phyloP scores from a whole-genome alignment of 2,888 invertebrate species.

The Volucella inflata region DNA sequence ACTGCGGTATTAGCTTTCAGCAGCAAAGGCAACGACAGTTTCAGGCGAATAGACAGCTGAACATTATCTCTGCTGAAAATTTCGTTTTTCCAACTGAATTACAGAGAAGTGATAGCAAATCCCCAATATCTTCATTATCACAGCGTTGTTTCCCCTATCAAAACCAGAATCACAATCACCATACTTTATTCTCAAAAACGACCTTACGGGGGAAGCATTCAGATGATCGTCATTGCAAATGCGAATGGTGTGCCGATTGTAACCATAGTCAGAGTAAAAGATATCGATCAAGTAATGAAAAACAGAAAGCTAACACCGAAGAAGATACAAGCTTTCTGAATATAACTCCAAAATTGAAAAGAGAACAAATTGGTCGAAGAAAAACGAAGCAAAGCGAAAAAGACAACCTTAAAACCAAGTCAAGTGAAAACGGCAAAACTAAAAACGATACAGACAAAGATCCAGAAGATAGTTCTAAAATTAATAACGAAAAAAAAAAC shows the following conservation, averaged over 20 bases:
- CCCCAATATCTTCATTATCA: slow-evolving; percentile 17
- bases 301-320: slow-evolving; percentile 1
- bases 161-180: slow-evolving; percentile 47
- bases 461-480: not conserved
- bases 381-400: slow-evolving; percentile 6
- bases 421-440: not conserved
- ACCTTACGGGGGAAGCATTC: slow-evolving; percentile 25
- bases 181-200: slow-evolving; percentile 48
- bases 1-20: slow-evolving; percentile 19
- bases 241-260: slow-evolving; percentile 47
- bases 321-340: slow-evolving; percentile 5
- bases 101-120: slow-evolving; percentile 27
- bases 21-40: slow-evolving; percentile 60
- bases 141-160: slow-evolving; percentile 27
- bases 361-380: not conserved
- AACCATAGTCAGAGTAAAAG: slow-evolving; percentile 38
- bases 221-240: slow-evolving; percentile 11
- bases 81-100: slow-evolving; percentile 12
- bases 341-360: not conserved
- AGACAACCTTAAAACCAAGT: not conserved
- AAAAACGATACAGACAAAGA: slow-evolving; percentile 21
- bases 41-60: slow-evolving; percentile 59
- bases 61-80: slow-evolving; percentile 48
- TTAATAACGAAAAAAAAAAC: not conserved
- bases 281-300: slow-evolving; percentile 4